These are phyloP conservation scores for Synergus laeviventris DNA, from an alignment of 2,888 invertebrate genomes.

Conservation along the genomic window DNA sequence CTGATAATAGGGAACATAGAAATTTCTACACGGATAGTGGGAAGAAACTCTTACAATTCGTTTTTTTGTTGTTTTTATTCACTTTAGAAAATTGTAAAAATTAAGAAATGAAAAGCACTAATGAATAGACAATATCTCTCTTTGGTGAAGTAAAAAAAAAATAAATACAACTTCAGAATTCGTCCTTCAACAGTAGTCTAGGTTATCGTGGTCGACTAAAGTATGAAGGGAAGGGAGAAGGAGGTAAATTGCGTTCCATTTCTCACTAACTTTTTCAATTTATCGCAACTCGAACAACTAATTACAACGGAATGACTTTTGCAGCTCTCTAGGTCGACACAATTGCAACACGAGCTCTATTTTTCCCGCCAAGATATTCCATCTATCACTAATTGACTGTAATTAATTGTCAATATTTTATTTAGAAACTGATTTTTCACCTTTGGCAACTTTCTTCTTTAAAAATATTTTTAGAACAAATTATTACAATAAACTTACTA, in stretches of 20 bases:
- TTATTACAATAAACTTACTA: too few relatives aligned
- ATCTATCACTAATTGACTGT: slow-evolving; percentile 45
- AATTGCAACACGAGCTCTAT: slow-evolving; percentile 46
- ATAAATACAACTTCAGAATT: slow-evolving; percentile 12
- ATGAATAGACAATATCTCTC: neutral
- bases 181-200: slow-evolving; percentile 18
- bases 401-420: slow-evolving; percentile 43
- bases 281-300: slow-evolving; percentile 71
- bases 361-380: slow-evolving; percentile 28
- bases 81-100: neutral
- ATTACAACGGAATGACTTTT: slow-evolving; percentile 72
- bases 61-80: neutral
- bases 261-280: slow-evolving; percentile 74
- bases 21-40: too few relatives aligned
- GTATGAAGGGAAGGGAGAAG: slow-evolving; percentile 39
- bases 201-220: slow-evolving; percentile 49
- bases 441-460: too few relatives aligned
- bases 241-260: slow-evolving; percentile 70
- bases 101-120: neutral
- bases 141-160: slow-evolving; percentile 3
- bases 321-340: slow-evolving; percentile 50
- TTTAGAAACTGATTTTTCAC: too few relatives aligned
- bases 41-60: slow-evolving; percentile 1
- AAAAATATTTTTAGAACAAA: too few relatives aligned
- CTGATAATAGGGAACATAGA: too few relatives aligned